Evolutionary conservation across 2,113 vertebrate species (phyloP).

Genomic region (Cyanoramphus novaezelandiae): DNA sequence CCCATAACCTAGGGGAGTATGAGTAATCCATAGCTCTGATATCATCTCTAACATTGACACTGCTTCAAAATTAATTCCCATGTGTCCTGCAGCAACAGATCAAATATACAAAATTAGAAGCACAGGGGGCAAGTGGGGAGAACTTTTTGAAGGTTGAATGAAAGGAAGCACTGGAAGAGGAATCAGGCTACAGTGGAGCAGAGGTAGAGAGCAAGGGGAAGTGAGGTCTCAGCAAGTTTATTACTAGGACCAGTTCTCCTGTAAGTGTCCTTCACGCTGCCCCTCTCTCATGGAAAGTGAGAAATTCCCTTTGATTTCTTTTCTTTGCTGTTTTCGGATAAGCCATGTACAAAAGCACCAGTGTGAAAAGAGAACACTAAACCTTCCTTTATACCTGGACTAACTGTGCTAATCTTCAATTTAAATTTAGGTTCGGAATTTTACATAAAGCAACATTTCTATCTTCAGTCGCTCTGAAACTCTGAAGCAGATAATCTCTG

Average conservation of each 20-base stretch:
- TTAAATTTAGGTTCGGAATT: background rate
- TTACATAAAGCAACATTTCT: background rate
- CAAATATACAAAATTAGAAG: background rate
- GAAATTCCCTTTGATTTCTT: background rate
- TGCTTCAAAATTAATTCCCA: background rate
- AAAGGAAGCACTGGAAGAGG: background rate
- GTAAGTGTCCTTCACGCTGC: background rate
- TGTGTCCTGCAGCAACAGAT: background rate
- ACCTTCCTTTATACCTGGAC: background rate
- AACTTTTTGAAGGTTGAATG: background rate
- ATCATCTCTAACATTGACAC: background rate
- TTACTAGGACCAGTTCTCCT: background rate
- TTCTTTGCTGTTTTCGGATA: background rate
- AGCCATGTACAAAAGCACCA: background rate
- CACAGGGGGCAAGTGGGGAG: background rate
- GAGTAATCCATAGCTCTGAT: background rate
- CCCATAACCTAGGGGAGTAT: background rate
- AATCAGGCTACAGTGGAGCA: background rate
- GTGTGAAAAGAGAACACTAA: background rate
- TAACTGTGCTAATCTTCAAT: conserved; percentile 22
- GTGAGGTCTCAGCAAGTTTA: background rate
- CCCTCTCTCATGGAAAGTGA: background rate
- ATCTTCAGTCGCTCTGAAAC: background rate
- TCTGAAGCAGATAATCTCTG: background rate
- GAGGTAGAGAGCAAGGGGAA: background rate